Percentiles rank a stretch among this genome's conserved stretches.
These are phyloP conservation scores for Corvus cornix DNA, from an alignment of 2,113 vertebrate genomes.

Conservation along the genomic window DNA sequence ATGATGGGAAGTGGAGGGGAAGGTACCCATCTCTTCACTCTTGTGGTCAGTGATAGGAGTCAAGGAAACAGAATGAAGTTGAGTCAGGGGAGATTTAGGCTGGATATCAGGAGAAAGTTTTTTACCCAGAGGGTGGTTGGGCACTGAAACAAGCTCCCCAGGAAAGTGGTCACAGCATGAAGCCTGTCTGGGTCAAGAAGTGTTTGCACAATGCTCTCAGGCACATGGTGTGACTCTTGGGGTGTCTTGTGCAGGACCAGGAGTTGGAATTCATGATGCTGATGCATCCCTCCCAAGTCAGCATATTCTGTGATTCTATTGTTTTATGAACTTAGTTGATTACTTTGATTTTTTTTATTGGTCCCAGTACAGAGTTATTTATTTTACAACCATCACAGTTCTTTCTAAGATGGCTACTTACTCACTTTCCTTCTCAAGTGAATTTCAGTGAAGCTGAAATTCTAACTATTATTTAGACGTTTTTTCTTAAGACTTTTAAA, in stretches of 20 bases:
- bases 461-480: neutral
- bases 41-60: neutral
- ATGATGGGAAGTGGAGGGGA: accelerated
- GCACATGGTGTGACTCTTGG: neutral
- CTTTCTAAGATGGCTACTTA: neutral
- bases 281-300: neutral
- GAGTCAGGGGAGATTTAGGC: neutral
- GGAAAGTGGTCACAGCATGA: neutral
- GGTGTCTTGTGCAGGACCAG: neutral
- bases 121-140: neutral
- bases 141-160: neutral
- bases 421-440: neutral
- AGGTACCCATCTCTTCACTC: no score
- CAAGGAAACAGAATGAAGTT: neutral
- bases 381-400: neutral
- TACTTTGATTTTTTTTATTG: neutral
- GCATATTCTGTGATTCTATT: neutral
- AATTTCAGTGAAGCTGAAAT: neutral
- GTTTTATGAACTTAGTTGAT: neutral
- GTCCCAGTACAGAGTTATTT: neutral
- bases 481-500: neutral
- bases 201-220: accelerated
- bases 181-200: neutral
- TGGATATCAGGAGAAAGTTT: neutral
- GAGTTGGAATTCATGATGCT: neutral